phyloP scores from a whole-genome alignment of 2,888 invertebrate genomes.

The Lasioglossum leucozonium region DNA sequence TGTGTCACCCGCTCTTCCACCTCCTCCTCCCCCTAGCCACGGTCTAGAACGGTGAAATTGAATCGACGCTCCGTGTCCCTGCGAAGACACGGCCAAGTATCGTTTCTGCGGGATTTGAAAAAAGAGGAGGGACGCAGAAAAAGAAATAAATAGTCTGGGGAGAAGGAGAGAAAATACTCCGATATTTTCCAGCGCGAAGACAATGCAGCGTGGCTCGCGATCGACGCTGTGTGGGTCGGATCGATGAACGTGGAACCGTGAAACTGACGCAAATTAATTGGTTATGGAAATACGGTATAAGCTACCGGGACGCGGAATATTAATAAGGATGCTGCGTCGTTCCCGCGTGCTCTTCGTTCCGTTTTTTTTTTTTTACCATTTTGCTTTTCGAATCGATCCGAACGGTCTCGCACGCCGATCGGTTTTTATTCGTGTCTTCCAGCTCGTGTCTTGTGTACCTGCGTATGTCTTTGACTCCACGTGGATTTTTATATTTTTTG shows the following conservation, averaged over 20 bases:
- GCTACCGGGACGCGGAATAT: constrained; percentile 36
- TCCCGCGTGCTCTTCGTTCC: not conserved
- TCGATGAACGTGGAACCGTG: constrained; percentile 35
- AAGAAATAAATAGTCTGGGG: not conserved
- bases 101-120: constrained; percentile 54
- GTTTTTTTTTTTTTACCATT: not conserved
- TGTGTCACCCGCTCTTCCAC: constrained; percentile 35
- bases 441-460: no score
- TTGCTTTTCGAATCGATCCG: constrained; percentile 27
- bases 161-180: not conserved
- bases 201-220: not conserved
- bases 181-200: constrained; percentile 25
- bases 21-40: constrained; percentile 36
- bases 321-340: constrained; percentile 38
- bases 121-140: not conserved
- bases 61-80: constrained; percentile 66
- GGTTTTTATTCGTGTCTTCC: not conserved
- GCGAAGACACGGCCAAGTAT: constrained; percentile 59
- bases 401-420: not conserved
- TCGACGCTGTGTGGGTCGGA: constrained; percentile 12
- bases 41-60: constrained; percentile 70
- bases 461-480: not conserved
- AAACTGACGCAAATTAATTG: constrained; percentile 54
- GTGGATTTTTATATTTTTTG: not conserved
- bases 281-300: constrained; percentile 55